Evolutionary conservation across 2,113 vertebrate species (phyloP).

Genomic region (Anoplopoma fimbria): DNA sequence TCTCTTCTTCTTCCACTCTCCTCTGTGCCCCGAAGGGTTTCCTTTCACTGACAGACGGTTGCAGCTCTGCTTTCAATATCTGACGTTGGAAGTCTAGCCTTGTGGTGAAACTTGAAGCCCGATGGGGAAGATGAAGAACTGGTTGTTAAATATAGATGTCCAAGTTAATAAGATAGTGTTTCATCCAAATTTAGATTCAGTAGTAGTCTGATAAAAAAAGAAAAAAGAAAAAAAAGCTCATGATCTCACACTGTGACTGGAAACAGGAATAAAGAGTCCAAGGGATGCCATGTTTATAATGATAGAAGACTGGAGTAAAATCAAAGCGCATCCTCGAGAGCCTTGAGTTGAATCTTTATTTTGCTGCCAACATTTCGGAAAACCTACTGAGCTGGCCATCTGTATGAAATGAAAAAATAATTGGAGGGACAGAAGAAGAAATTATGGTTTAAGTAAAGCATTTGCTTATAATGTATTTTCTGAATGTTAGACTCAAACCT

Average conservation of each 20-base stretch:
- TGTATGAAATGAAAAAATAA: conserved; percentile 17
- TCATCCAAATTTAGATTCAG: conserved; percentile 4
- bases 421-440: not conserved
- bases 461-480: conserved; percentile 3
- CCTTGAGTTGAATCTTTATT: not conserved
- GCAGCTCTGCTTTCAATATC: conserved; percentile 20
- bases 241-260: not conserved
- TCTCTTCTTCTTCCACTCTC: not conserved
- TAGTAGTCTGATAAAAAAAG: not conserved
- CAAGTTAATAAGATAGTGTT: not conserved
- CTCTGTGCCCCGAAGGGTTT: not conserved
- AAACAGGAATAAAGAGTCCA: not conserved
- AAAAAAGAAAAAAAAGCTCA: not conserved
- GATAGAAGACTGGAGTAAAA: conserved; percentile 17
- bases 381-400: conserved; percentile 26
- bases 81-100: conserved; percentile 1
- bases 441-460: not conserved
- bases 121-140: conserved; percentile 21
- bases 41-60: not conserved
- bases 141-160: conserved; percentile 66
- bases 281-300: conserved; percentile 4
- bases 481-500: conserved; percentile 1
- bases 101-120: conserved; percentile 25
- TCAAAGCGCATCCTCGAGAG: conserved; percentile 3
- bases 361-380: conserved; percentile 30